phyloP scores from a whole-genome alignment of 2,888 invertebrate genomes.

The Apomyelois bistriatella region DNA sequence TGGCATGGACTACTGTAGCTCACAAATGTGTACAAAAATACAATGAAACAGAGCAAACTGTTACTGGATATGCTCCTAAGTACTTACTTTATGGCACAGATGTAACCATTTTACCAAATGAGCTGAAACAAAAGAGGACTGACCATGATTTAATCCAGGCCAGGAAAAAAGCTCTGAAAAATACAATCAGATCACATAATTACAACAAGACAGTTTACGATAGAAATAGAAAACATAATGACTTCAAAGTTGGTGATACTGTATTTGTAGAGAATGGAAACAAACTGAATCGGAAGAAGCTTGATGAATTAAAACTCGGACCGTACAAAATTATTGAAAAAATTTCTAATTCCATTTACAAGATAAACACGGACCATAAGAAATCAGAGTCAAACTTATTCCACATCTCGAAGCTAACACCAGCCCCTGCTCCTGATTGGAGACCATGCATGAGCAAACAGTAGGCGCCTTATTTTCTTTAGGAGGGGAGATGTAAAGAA shows the following conservation, averaged over 20 bases:
- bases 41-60: conserved; percentile 32
- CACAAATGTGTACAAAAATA: conserved; percentile 16
- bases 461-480: too few species aligned
- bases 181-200: conserved; percentile 25
- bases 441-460: too few species aligned
- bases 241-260: conserved; percentile 22
- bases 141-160: conserved; percentile 19
- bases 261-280: conserved; percentile 35
- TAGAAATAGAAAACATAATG: conserved; percentile 19
- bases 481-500: too few species aligned
- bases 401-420: neutral
- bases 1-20: neutral
- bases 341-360: conserved; percentile 31
- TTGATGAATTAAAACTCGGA: conserved; percentile 31
- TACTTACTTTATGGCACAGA: conserved; percentile 32
- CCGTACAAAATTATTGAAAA: conserved; percentile 28
- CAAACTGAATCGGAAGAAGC: conserved; percentile 29
- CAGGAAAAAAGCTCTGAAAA: conserved; percentile 26
- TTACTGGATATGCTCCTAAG: conserved; percentile 31
- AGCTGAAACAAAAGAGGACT: conserved; percentile 18
- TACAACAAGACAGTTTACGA: conserved; percentile 26
- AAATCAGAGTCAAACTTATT: conserved; percentile 14
- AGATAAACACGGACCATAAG: conserved; percentile 28
- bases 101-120: conserved; percentile 27
- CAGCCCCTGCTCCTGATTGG: too few species aligned